Evolutionary conservation across 2,888 invertebrate species (phyloP).

Genomic region (Bhutanitis thaidina): DNA sequence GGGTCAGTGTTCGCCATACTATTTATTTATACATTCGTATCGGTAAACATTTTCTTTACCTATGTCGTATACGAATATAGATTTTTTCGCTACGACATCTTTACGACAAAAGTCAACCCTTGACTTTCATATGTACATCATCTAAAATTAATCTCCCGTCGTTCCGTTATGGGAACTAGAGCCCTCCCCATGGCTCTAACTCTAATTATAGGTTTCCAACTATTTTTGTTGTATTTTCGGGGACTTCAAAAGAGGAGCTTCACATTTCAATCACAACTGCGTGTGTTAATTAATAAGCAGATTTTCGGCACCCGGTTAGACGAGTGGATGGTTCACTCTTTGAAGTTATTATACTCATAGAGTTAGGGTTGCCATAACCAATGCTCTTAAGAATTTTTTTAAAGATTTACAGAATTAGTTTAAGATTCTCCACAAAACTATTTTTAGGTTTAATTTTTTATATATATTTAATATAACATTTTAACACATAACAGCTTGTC

Average conservation of each 20-base stretch:
- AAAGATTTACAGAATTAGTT: too few species aligned
- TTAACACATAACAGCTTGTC: too few species aligned
- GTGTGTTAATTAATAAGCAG: constrained; percentile 47
- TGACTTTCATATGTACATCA: background rate
- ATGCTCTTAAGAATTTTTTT: too few species aligned
- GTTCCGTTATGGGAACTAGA: constrained; percentile 22
- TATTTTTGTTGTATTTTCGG: constrained; percentile 34
- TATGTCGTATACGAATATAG: background rate
- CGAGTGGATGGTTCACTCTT: constrained; percentile 26
- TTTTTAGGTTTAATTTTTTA: too few species aligned
- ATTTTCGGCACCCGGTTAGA: constrained; percentile 41
- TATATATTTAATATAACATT: too few species aligned
- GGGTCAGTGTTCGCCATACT: too few species aligned
- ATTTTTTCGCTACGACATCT: constrained; percentile 11
- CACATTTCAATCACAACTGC: constrained; percentile 55
- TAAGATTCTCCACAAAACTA: too few species aligned
- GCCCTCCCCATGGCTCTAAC: constrained; percentile 32
- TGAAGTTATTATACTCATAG: background rate
- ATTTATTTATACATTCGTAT: too few species aligned
- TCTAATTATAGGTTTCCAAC: constrained; percentile 31
- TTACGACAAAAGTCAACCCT: constrained; percentile 19
- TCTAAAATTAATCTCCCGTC: constrained; percentile 17
- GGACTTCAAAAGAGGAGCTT: constrained; percentile 39
- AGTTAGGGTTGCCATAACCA: background rate
- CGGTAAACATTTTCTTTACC: too few species aligned